Base-by-base conservation (phyloP, 1,140 invertebrate species). In the Orchestia grillus region DNA sequence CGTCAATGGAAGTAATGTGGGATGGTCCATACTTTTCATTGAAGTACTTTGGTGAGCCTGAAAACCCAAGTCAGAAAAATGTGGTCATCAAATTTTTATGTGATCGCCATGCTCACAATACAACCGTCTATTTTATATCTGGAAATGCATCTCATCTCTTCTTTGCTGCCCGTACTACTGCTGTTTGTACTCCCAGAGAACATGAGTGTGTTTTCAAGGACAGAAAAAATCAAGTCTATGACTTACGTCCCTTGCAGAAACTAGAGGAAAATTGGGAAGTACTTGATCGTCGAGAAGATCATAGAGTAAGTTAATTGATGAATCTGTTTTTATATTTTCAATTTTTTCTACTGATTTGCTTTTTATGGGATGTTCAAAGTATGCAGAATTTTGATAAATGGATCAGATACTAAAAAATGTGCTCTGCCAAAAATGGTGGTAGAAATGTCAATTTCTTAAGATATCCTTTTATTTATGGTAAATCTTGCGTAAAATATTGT, bases 261-360 rank as follows among this genome's bases (percentile, higher is more conserved):
- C 47, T 90, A 6, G 95, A 96, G 91, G 95, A 88, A 96, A 96
- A 96, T 40, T 96, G 95, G 95, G 95, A 88, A 42, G 95, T 96
- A 42, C 87, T 96, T 88, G 95, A 91, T 90, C 62, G 87, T 42
- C 87, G 90, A 44, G 87, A 87, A 90, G 95, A 96, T 90, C 57
- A 95, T 95, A 96, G 90, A 47, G 95, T 96, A 96, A 96, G 95
- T 44, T 77, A 43, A 16, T 19, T 6, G 15, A 19, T 47, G 19
- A n/a, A n/a, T n/a, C n/a, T n/a, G n/a, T n/a, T n/a, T n/a, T n/a
- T n/a, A n/a, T 47, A 36, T 40, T 94, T 45, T 28, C 44, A 94
- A 47, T 94, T 8, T 90, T 42, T 4, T 90, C 15, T 90, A 90
- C 6, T 8, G 47, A 53, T 53, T 53, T 53, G n/a, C n/a, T n/a